Evolutionary conservation across 2,113 vertebrate genomes (phyloP).

Genomic region (Marmota flaviventris): DNA sequence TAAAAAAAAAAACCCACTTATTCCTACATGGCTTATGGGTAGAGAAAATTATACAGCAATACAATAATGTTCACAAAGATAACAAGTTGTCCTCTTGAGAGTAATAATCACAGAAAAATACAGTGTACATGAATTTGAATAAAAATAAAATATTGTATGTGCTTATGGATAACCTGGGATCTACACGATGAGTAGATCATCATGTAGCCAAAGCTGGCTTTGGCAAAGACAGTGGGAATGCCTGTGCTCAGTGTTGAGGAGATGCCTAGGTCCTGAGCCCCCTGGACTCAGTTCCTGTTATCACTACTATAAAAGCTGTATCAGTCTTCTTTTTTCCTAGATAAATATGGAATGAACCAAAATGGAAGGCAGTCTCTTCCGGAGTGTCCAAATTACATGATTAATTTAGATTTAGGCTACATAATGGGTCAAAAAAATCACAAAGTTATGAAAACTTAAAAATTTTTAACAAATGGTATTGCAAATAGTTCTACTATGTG

Average conservation of each 20-base stretch:
- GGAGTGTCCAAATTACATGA: neutral
- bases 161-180: neutral
- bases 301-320: neutral
- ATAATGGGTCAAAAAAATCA: constrained; percentile 6
- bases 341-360: neutral
- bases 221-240: neutral
- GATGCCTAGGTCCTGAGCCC: neutral
- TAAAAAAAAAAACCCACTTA: neutral
- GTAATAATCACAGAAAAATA: neutral
- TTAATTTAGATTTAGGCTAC: neutral
- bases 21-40: neutral
- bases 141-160: neutral
- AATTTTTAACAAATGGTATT: neutral
- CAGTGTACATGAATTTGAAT: neutral
- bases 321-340: neutral
- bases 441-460: neutral
- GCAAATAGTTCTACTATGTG: neutral
- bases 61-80: neutral
- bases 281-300: neutral
- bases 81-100: neutral
- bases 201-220: no score
- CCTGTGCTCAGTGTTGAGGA: neutral
- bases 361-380: neutral
- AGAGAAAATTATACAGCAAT: neutral
- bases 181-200: neutral